A percentile compares a stretch with the other conserved stretches of the same genome.
phyloP scores from a whole-genome alignment of 2,797 vertebrate genomes.

The Trichosurus vulpecula region DNA sequence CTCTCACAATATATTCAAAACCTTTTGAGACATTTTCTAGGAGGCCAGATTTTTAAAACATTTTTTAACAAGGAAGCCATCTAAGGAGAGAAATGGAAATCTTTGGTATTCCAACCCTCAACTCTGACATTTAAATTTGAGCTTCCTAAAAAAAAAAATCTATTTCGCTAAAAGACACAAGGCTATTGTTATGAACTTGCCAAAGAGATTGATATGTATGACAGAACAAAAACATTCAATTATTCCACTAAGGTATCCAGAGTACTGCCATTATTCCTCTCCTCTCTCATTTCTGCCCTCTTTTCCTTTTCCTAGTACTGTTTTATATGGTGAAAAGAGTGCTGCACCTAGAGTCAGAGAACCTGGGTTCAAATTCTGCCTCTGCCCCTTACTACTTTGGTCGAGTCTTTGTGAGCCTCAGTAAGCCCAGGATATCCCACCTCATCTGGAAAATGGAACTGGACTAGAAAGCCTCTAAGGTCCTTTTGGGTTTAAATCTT shows the following conservation, averaged over 20 bases:
- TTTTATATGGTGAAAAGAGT: background rate
- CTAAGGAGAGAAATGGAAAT: background rate
- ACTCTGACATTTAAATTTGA: slow-evolving; percentile 48
- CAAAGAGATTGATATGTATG: slow-evolving; percentile 19
- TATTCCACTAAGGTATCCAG: background rate
- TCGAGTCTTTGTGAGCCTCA: background rate
- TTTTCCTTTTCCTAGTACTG: background rate
- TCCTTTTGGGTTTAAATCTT: background rate
- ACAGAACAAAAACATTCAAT: slow-evolving; percentile 22
- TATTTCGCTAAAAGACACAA: slow-evolving; percentile 42
- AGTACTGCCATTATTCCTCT: slow-evolving; percentile 5
- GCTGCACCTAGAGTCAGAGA: background rate
- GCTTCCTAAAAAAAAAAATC: slow-evolving; percentile 31
- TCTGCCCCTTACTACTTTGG: background rate
- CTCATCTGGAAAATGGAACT: background rate
- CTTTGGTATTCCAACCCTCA: slow-evolving; percentile 18
- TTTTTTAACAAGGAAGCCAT: slow-evolving; percentile 25
- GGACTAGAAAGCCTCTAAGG: background rate
- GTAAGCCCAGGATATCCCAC: too few species aligned
- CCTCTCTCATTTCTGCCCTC: slow-evolving; percentile 5
- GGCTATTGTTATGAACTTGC: slow-evolving; percentile 37
- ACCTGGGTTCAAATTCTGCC: background rate
- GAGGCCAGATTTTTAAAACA: slow-evolving; percentile 21
- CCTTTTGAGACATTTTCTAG: slow-evolving; percentile 1
- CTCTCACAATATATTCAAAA: background rate